phyloP scores from a whole-genome alignment of 2,113 vertebrate species.

The Proterorhinus semilunaris region DNA sequence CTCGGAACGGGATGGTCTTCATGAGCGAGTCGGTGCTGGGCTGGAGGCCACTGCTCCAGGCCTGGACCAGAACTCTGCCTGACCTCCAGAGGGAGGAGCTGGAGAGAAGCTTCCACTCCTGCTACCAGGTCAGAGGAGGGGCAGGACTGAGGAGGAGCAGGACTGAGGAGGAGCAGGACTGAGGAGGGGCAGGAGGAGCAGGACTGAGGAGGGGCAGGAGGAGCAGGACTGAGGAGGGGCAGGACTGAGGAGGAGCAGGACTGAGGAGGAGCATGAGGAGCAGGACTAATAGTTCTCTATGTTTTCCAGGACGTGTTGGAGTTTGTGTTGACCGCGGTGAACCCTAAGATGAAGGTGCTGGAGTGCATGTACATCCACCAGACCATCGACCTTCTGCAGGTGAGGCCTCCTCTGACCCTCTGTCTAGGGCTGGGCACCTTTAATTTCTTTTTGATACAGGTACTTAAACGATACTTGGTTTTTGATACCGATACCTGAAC shows the following conservation, averaged over 20 bases:
- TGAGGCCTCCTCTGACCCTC: slow-evolving; percentile 26
- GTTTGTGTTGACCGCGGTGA: slow-evolving; percentile 79
- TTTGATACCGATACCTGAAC: no score
- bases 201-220: no score
- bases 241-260: no score
- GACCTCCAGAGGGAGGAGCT: slow-evolving; percentile 67
- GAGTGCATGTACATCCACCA: slow-evolving; percentile 88
- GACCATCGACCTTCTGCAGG: slow-evolving; percentile 84
- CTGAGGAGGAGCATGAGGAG: no score
- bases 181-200: neutral
- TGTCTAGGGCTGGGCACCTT: no score
- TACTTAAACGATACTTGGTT: no score
- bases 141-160: neutral
- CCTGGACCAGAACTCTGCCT: slow-evolving; percentile 77
- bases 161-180: neutral
- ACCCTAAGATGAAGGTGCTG: slow-evolving; percentile 82
- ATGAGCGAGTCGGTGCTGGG: slow-evolving; percentile 80
- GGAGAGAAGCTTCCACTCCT: slow-evolving; percentile 71
- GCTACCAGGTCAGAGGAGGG: slow-evolving; percentile 81
- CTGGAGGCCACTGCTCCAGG: slow-evolving; percentile 75
- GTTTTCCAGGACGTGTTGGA: slow-evolving; percentile 76
- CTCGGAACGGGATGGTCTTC: slow-evolving; percentile 81
- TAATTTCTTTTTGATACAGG: no score
- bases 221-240: no score
- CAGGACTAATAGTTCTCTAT: no score